Conservation (phyloP, 2,888 invertebrate genomes). For the Lottia gigantea region DNA sequence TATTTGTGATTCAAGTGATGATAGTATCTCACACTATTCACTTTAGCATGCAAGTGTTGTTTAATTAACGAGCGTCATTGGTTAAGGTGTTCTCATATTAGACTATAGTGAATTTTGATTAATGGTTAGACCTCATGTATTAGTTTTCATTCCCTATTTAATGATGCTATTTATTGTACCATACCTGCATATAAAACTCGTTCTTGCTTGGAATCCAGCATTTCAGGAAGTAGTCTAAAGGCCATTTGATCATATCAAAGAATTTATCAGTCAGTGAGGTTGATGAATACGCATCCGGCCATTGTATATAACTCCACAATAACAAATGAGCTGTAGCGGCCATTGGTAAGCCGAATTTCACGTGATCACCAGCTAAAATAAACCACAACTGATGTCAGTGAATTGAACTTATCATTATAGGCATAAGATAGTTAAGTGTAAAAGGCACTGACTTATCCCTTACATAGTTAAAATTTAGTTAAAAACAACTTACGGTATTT, state of each 20-base stretch:
- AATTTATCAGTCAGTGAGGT: slow-evolving; percentile 43
- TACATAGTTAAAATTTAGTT: too few species aligned
- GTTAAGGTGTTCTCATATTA: too few species aligned
- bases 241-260: slow-evolving; percentile 71
- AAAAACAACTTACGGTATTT: too few species aligned
- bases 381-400: neutral
- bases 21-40: too few species aligned
- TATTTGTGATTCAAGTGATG: too few species aligned
- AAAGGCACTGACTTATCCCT: too few species aligned
- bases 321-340: slow-evolving; percentile 41
- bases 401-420: too few species aligned
- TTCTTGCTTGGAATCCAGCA: slow-evolving; percentile 58
- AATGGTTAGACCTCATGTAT: too few species aligned
- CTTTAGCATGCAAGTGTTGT: too few species aligned
- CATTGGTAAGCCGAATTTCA: slow-evolving; percentile 56
- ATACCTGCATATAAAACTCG: slow-evolving; percentile 69
- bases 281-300: slow-evolving; percentile 40
- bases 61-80: too few species aligned
- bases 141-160: neutral
- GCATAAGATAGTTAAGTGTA: too few species aligned
- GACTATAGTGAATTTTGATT: too few species aligned
- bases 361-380: slow-evolving; percentile 50
- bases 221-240: slow-evolving; percentile 74
- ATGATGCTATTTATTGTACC: neutral
- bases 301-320: slow-evolving; percentile 45